A percentile compares a stretch with the other conserved stretches of the same genome.
Conservation (phyloP, 2,888 invertebrate genomes). For the Boloria selene region DNA sequence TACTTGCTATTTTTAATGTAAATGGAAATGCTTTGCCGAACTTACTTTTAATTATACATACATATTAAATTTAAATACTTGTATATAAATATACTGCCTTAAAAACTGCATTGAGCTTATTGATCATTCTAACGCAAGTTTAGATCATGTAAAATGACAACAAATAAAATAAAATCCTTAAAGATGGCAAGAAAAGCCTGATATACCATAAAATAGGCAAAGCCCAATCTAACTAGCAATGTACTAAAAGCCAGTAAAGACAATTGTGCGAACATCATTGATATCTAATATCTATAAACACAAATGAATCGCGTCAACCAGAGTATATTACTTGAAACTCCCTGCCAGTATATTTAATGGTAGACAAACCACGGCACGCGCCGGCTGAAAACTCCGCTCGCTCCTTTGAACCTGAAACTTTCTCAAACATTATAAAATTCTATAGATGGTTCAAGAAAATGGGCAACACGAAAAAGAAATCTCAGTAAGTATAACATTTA, state of each 20-base stretch:
- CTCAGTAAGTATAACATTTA: conserved; percentile 33
- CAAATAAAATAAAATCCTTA: too few relatives aligned
- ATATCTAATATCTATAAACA: conserved; percentile 25
- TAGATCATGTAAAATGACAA: too few relatives aligned
- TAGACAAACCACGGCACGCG: conserved; percentile 5
- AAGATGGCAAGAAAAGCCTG: neutral
- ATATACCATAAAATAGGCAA: neutral
- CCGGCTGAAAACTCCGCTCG: conserved; percentile 6
- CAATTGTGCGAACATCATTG: conserved; percentile 8
- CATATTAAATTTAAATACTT: too few relatives aligned
- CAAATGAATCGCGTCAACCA: conserved; percentile 25
- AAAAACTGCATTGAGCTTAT: too few relatives aligned
- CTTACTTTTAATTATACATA: too few relatives aligned
- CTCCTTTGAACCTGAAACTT: neutral
- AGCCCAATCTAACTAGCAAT: neutral
- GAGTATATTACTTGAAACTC: conserved; percentile 34
- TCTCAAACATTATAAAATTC: neutral
- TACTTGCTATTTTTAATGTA: too few relatives aligned
- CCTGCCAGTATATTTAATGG: conserved; percentile 30
- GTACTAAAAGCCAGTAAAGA: neutral
- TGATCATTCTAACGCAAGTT: too few relatives aligned
- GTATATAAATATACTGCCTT: too few relatives aligned
- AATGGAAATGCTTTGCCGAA: too few relatives aligned
- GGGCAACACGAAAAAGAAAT: conserved; percentile 40
- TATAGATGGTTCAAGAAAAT: conserved; percentile 17